Conservation (phyloP, 2,797 vertebrate species). For the Helicolenus hilgendorfi region DNA sequence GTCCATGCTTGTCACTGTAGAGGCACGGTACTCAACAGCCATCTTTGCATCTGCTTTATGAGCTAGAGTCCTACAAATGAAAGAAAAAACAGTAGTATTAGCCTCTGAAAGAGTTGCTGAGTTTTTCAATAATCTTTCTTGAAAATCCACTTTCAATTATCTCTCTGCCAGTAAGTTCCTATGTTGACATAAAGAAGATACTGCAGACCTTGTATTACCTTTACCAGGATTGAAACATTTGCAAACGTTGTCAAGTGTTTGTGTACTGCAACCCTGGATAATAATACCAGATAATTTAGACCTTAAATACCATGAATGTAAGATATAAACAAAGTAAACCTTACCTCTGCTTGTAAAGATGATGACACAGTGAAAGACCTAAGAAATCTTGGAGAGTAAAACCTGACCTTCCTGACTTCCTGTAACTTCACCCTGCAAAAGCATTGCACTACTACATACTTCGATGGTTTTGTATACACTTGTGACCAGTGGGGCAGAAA, state of each 20-base stretch:
- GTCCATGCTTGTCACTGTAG: constrained; percentile 47
- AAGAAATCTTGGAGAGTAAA: neutral
- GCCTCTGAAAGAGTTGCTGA: neutral
- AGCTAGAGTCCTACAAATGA: neutral
- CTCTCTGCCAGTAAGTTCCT: neutral
- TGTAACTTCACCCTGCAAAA: neutral
- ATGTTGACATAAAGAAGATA: neutral
- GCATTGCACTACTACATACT: too few species aligned
- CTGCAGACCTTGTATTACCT: neutral
- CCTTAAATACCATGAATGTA: neutral
- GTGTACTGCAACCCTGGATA: neutral
- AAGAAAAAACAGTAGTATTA: neutral
- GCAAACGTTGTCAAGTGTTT: neutral
- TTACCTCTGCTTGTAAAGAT: constrained; percentile 45
- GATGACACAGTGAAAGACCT: neutral
- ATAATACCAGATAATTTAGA: neutral
- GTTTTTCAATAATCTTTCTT: neutral
- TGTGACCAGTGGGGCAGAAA: neutral
- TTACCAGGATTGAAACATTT: neutral
- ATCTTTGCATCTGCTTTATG: constrained; percentile 48
- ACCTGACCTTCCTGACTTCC: neutral
- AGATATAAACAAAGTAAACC: neutral
- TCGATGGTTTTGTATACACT: neutral
- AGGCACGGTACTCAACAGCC: constrained; percentile 50
- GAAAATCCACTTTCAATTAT: neutral